Conservation (phyloP, 2,888 invertebrate genomes). For the Mythimna vitellina region DNA sequence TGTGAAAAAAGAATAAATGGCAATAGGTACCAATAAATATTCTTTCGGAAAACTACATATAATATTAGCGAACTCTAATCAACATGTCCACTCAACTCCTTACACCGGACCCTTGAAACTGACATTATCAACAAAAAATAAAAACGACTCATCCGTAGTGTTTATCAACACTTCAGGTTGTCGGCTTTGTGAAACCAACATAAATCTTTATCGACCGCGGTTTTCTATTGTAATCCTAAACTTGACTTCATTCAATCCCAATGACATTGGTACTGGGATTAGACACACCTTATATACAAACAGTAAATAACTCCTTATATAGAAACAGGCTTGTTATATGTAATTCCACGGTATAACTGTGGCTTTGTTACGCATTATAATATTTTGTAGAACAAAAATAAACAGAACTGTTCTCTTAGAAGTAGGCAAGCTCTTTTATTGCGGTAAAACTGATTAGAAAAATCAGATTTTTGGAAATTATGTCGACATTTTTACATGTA, state of each 20-base stretch:
- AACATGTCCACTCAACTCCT: slow-evolving; percentile 25
- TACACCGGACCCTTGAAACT: slow-evolving; percentile 43
- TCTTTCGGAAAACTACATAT: slow-evolving; percentile 1
- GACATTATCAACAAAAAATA: slow-evolving; percentile 68
- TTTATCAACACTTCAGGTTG: slow-evolving; percentile 50
- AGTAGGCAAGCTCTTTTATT: not conserved
- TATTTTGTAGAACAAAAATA: slow-evolving; percentile 10
- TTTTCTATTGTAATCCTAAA: slow-evolving; percentile 43
- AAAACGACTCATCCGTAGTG: slow-evolving; percentile 47
- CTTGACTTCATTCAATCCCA: slow-evolving; percentile 31
- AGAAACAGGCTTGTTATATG: slow-evolving; percentile 32
- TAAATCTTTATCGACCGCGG: slow-evolving; percentile 31
- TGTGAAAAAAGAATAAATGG: too few relatives aligned
- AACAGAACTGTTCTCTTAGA: not conserved
- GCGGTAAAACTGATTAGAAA: not conserved
- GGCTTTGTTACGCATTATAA: slow-evolving; percentile 18
- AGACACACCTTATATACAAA: slow-evolving; percentile 46
- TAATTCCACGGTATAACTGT: slow-evolving; percentile 39
- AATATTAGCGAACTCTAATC: slow-evolving; percentile 3
- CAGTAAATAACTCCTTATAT: slow-evolving; percentile 24
- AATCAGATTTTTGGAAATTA: not conserved
- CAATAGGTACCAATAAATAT: too few relatives aligned
- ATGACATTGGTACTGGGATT: slow-evolving; percentile 42
- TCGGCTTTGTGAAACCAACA: slow-evolving; percentile 45
- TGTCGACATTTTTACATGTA: not conserved